Base-by-base conservation (phyloP, 1,140 invertebrate genomes). In the Ylistrum balloti region DNA sequence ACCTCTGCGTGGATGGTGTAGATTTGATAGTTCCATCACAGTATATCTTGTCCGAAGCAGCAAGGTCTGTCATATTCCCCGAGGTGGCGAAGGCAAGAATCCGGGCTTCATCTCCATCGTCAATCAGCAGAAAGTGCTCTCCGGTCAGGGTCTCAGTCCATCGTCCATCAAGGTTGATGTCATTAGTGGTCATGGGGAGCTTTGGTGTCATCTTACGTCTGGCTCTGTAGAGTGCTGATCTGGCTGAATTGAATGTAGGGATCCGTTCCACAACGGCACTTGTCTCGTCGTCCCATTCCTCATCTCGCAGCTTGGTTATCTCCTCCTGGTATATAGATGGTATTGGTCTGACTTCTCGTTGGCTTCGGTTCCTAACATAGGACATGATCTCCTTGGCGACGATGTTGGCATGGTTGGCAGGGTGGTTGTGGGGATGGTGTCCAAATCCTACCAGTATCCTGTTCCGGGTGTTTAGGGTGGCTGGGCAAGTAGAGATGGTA, bases 11-110 rank as follows among this genome's bases (percentile, higher is more conserved):
- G 89, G 11, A 91, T 33, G 7, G 85, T 86, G 48, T 90, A 92
- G 13, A 90, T 33, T 45, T 92, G 91, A 22, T 89, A 5, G 91
- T 90, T 5, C 86, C 89, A 33, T 92, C 86, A 20, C 87, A 74
- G 56, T 56, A 90, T 13, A 89, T 48, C 7, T 88, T 92, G 33
- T 92, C 87, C 1, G 88, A n/a, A n/a, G 87, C 89, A 85, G 85
- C 38, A 32, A 91, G 35, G 33, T 88, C 33, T 20, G 34, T 38
- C 15, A 89, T 0, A 41, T 88, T 91, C 33, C 88, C 35, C 33
- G 22, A 35, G 20, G 91, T 91, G 13, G 88, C 56, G 41, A 88
- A 91, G 28, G 85, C 74, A 5, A 91, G 28, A 20, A 88, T 91
- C 20, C 74, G 74, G n/a, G 56, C 22, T 28, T 34, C 45, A 33